Base-by-base conservation (phyloP, 2,888 invertebrate genomes). In the Meghimatium bilineatum region DNA sequence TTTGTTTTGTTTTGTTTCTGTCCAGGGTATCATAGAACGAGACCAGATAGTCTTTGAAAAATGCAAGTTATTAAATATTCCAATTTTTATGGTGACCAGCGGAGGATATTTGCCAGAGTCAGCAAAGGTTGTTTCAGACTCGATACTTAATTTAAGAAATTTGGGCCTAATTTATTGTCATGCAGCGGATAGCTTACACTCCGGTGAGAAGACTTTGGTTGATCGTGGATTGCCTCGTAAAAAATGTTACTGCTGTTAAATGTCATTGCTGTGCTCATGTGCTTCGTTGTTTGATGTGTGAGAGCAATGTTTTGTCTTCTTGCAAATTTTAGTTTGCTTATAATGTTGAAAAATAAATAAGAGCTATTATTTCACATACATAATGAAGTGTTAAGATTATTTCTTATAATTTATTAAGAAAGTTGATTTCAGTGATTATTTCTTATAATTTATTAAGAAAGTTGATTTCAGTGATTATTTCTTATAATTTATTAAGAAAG, bases 21-120 rank as follows among this genome's bases (percentile, higher is more conserved):
- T 52, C 12, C 94, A 97, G 96, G 97, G 97, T n/a, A 96, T 98
- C 49, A 96, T 97, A 83, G 95, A 95, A 91, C 95, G 97, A 74
- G 98, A 98, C 93, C 96, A 97, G 93, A 95, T 97, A 71, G 97
- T 98, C 0, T 98, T 97, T 91, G 94, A 95, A 87, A 95, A 95
- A 87, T 96, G 96, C 82, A 87, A 90, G 44, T 87, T 95, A 12
- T 93, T 95, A 32, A 93, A 94, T 49, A 96, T 97, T 85, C 97
- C 97, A 0, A 95, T 97, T 69, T 96, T 97, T 26, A 97, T 97
- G 97, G 93, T 97, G 32, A 96, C 97, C 0, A 97, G 97, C 90
- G 97, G 97, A 0, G 97, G 97, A 0, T 98, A 98, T 93, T 95
- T 96, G 86, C 95, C 95, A 87, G 95, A 95, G 86, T 96, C 97